Evolutionary conservation across 2,888 invertebrate genomes (phyloP), one percentile per base, ranked within the genome.

Genomic region (Mermis nigrescens): DNA sequence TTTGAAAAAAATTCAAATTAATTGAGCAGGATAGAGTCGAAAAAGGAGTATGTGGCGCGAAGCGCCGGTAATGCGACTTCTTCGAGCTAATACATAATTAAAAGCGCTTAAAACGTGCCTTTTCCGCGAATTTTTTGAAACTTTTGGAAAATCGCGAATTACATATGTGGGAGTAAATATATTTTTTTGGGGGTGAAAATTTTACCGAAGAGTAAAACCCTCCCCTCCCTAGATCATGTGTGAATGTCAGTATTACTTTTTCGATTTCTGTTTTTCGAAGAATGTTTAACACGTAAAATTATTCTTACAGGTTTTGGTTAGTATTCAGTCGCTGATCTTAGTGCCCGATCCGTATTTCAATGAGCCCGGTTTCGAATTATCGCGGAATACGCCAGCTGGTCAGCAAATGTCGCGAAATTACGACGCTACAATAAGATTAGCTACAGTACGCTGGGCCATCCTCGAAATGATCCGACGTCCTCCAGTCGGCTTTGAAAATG

Each of bases 401-500:
- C 85, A 83, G 66, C 84, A 85, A 73, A 87, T 86, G 71, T 88
- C 88, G 64, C 81, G 84, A 68, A 90, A 91, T 76, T 92, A 92
- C 78, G 91, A 91, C 76, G 85, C 87, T 68, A 91, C 90, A 76
- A 89, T 92, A 70, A 84, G 86, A 75, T 45, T 38, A 76, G 90
- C 90, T 12, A 88, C 87, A 65, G 88, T 87, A 63, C 83, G 87
- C 72, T 92, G 90, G 91, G 91, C 88, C 64, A 91, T 92, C 88
- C 79, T 92, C 63, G 90, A 92, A 76, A 89, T 89, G 74, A 81
- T 92, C 65, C 78, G 84, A 61, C 85, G 85, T 76, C 88, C 91
- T 2, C 85, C 85, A 72, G 83, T 86, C 46, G 89, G 89, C 76
- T 91, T 92, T 74, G 85, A 84, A 75, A 85, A 89, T 77, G 86